These are phyloP conservation scores for Hymenochirus boettgeri DNA, from an alignment of 2,113 vertebrate species.

Conservation along the genomic window DNA sequence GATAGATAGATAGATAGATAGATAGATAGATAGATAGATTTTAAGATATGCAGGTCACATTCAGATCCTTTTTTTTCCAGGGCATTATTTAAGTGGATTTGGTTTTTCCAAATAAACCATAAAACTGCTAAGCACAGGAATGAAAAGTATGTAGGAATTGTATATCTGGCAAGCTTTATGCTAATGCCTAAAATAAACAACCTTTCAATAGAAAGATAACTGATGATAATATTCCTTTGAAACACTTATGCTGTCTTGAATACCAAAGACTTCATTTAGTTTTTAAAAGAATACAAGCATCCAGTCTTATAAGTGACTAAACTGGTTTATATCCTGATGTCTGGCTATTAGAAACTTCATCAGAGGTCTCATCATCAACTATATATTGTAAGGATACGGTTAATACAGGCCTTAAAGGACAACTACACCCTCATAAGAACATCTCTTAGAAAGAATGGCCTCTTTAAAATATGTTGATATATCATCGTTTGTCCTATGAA, in stretches of 20 bases:
- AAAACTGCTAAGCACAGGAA: slow-evolving; percentile 5
- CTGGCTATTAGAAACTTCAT: background rate
- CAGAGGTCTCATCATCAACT: too few species aligned
- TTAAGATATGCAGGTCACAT: background rate
- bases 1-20: too few species aligned
- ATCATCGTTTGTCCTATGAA: too few species aligned
- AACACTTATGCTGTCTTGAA: slow-evolving; percentile 3
- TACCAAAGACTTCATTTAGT: background rate
- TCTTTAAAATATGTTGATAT: too few species aligned
- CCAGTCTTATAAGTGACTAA: slow-evolving; percentile 2
- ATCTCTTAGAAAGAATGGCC: too few species aligned
- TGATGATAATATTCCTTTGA: slow-evolving; percentile 17
- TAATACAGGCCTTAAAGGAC: too few species aligned
- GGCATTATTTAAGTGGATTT: background rate
- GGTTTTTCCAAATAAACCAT: background rate
- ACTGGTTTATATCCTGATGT: background rate
- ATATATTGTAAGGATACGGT: too few species aligned
- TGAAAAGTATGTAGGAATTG: slow-evolving; percentile 28
- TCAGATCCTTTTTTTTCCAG: background rate
- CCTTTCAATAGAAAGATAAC: slow-evolving; percentile 12
- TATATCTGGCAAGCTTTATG: slow-evolving; percentile 9
- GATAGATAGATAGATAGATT: too few species aligned
- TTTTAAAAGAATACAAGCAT: background rate
- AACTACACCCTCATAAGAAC: too few species aligned
- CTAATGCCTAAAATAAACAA: slow-evolving; percentile 30